Evolutionary conservation across 2,888 invertebrate genomes (phyloP), one percentile per base, ranked within the genome.

Genomic region (Drosophila demipolita): DNA sequence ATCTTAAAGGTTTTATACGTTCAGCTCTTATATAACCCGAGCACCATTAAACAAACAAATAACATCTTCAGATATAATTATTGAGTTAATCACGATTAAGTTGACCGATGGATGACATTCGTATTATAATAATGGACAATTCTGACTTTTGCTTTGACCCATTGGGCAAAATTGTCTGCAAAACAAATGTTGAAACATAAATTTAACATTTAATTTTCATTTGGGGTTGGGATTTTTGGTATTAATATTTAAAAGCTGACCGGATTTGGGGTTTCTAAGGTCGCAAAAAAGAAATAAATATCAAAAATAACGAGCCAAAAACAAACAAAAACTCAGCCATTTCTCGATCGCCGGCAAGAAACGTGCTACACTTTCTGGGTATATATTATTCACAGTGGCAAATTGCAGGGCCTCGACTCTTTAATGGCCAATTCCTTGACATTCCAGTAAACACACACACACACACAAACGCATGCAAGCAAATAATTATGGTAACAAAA

Each of bases 351-450:
- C 48, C 45, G 36, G 53, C 52, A 57, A 52, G n/a, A 66, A 57
- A 53, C 66, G 38, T 54, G 60, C 58, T 26, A 73, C 59, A 64
- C 50, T 63, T 70, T 65, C 67, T 60, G 36, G 23, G 32, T 58
- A 45, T 45, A 58, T 57, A 61, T 29, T 29, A 60, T 68, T 68
- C 52, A 50, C 60, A 61, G 59, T 72, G 75, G 75, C 73, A 76
- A 76, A 78, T 76, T 76, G 64, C 69, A 62, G 60, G 74, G 61
- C 55, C 58, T 48, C 61, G 40, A 53, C 50, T 40, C 69, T 78
- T 70, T 70, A 72, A 78, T 75, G 66, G 67, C 66, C 61, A 75
- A 68, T 79, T 68, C 63, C 73, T 78, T 79, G 79, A 75, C 78
- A 78, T 75, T 64, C 79, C 74, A 63, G 20, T 57, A 53, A 67